Percentiles rank a stretch among this genome's conserved stretches.
Conservation (phyloP, 2,113 vertebrate genomes). For the Elachura formosa region DNA sequence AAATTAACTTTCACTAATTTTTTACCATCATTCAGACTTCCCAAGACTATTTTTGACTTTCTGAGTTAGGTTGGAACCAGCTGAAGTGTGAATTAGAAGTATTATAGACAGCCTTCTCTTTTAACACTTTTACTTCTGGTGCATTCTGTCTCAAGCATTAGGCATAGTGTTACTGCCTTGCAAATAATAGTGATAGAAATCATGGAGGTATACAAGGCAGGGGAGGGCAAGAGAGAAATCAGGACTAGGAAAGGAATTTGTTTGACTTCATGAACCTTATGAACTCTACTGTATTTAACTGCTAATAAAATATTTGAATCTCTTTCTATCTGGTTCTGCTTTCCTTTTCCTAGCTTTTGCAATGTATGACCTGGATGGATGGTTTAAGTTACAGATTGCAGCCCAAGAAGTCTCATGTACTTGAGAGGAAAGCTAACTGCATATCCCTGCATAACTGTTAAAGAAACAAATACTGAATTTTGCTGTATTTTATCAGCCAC, state of each 20-base stretch:
- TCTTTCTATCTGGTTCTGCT: background rate
- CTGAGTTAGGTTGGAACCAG: background rate
- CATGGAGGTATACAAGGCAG: background rate
- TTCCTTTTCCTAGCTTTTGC: background rate
- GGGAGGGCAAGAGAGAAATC: background rate
- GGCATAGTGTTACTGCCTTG: background rate
- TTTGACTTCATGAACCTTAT: background rate
- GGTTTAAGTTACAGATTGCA: background rate
- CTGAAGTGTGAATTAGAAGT: background rate
- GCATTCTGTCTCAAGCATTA: background rate
- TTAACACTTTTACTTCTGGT: background rate
- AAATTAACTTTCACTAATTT: constrained; percentile 24
- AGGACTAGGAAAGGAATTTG: background rate
- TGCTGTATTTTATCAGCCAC: background rate
- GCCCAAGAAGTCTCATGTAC: background rate
- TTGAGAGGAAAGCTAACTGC: background rate
- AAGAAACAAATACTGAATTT: background rate
- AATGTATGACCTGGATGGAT: background rate
- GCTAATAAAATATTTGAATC: background rate
- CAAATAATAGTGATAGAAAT: background rate
- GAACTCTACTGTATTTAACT: background rate
- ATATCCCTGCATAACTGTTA: background rate
- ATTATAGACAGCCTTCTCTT: background rate
- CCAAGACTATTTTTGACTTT: background rate
- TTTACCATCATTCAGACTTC: background rate